Base-by-base conservation (phyloP, 2,113 vertebrate genomes). In the Anhinga rufa region DNA sequence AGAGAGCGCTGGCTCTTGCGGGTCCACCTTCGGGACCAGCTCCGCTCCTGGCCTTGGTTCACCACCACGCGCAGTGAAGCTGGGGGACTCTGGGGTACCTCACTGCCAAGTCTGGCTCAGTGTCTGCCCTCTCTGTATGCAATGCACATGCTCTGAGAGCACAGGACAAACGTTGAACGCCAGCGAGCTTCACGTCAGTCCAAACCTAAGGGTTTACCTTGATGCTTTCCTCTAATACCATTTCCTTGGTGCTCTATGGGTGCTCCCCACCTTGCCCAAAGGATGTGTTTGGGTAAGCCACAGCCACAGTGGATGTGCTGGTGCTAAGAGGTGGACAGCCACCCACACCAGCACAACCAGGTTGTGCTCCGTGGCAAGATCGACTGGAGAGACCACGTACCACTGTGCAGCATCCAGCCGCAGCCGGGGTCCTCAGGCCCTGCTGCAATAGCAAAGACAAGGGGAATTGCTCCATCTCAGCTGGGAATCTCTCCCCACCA, bases 101-200 rank as follows among this genome's bases (percentile, higher is more conserved):
- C 34, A 9, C 32, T 58, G 14, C 58, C 62, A 9, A 17, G 14
- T 14, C 28, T 20, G 13, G 20, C 51, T 76, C 13, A 1, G 0
- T 4, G 10, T 28, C 62, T 49, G 10, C 7, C 1, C 17, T 51
- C 20, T 20, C 68, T 9, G 4, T 14, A 17, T 2, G 2, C 54
- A 22, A 6, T 5, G n/a, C 44, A 11, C 12, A 5, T 2, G 15
- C 36, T 7, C 6, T 20, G 29, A 36, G 29, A 76, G 21, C 8
- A 15, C 20, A 40, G 36, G 55, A 61, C 29, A 51, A 51, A n/a
- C 7, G 28, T 13, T 24, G 57, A 40, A 34, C 6, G 13, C 9
- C 17, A 29, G 4, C 1, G 1, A 36, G 34, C 32, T 76, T 44
- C 21, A 22, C 19, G 26, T 40, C 8, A 29, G 29, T 22, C 18